Evolutionary conservation across 2,797 vertebrate species (phyloP).

Genomic region (Orestias chungarensis): DNA sequence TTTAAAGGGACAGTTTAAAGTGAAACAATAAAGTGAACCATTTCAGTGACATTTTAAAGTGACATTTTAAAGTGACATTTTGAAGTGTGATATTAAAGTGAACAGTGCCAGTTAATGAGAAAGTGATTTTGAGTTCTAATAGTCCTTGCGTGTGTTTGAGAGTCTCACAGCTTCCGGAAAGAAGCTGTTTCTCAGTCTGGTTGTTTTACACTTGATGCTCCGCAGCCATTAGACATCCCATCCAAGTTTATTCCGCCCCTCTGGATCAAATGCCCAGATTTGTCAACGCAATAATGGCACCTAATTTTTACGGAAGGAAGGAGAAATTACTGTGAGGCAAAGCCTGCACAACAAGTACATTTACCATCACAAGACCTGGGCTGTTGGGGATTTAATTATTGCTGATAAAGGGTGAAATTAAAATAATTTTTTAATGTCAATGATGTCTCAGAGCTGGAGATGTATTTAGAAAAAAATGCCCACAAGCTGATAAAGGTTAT

Average conservation of each 20-base stretch:
- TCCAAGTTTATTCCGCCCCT: slow-evolving; percentile 56
- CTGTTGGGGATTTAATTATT: slow-evolving; percentile 49
- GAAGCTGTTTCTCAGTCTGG: no score
- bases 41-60: no score
- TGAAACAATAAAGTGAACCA: no score
- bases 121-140: no score
- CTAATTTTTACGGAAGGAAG: slow-evolving; percentile 68
- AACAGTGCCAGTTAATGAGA: no score
- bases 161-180: no score
- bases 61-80: no score
- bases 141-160: no score
- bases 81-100: no score
- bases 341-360: slow-evolving; percentile 23
- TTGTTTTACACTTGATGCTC: no score
- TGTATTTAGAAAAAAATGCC: slow-evolving; percentile 42
- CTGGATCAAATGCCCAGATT: slow-evolving; percentile 40
- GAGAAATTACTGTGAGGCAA: slow-evolving; percentile 47
- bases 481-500: slow-evolving; percentile 21
- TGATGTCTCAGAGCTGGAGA: slow-evolving; percentile 41
- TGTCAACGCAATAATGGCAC: slow-evolving; percentile 58
- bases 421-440: slow-evolving; percentile 39
- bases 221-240: slow-evolving; percentile 53
- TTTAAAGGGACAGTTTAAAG: no score
- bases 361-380: slow-evolving; percentile 28
- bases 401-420: slow-evolving; percentile 50